Evolutionary conservation across 2,797 vertebrate species (phyloP).

Genomic region (Arrhamphus sclerolepis): DNA sequence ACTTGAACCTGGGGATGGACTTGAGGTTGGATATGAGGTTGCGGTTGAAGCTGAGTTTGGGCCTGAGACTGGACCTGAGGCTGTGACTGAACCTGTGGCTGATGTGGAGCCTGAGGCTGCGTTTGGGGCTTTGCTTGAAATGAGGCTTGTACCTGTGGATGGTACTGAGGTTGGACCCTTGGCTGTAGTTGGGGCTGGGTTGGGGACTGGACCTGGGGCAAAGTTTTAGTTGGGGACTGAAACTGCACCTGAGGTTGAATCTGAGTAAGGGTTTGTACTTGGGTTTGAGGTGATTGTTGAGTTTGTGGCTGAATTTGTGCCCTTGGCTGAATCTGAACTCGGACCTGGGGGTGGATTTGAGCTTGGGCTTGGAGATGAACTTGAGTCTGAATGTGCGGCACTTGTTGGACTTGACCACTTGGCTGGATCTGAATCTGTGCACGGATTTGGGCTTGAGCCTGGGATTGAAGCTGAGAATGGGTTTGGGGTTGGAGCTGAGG

Average conservation of each 20-base stretch:
- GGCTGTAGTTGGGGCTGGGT: slow-evolving; percentile 53
- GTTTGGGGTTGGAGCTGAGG: slow-evolving; percentile 56
- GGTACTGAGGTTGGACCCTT: slow-evolving; percentile 55
- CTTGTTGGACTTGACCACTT: slow-evolving; percentile 67
- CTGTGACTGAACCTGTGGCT: slow-evolving; percentile 52
- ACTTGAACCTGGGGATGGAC: slow-evolving; percentile 49
- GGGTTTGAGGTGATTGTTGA: slow-evolving; percentile 44
- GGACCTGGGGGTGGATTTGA: slow-evolving; percentile 62
- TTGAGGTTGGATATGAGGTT: slow-evolving; percentile 55
- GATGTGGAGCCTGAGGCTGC: slow-evolving; percentile 46
- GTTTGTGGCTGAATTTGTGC: slow-evolving; percentile 49
- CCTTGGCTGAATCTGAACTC: slow-evolving; percentile 63
- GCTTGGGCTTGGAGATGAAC: slow-evolving; percentile 39
- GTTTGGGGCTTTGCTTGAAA: slow-evolving; percentile 55
- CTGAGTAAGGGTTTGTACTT: slow-evolving; percentile 43
- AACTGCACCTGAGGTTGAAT: slow-evolving; percentile 66
- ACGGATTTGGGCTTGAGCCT: slow-evolving; percentile 52
- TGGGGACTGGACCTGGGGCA: slow-evolving; percentile 45
- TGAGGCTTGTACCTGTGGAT: slow-evolving; percentile 45
- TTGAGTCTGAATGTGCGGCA: slow-evolving; percentile 60
- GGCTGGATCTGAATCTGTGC: slow-evolving; percentile 69
- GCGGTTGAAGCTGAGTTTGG: slow-evolving; percentile 49
- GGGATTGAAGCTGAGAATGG: slow-evolving; percentile 46
- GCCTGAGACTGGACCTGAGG: slow-evolving; percentile 46
- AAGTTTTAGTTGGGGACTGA: slow-evolving; percentile 47